Base-by-base conservation (phyloP, 2,113 vertebrate genomes). In the Octodon degus region DNA sequence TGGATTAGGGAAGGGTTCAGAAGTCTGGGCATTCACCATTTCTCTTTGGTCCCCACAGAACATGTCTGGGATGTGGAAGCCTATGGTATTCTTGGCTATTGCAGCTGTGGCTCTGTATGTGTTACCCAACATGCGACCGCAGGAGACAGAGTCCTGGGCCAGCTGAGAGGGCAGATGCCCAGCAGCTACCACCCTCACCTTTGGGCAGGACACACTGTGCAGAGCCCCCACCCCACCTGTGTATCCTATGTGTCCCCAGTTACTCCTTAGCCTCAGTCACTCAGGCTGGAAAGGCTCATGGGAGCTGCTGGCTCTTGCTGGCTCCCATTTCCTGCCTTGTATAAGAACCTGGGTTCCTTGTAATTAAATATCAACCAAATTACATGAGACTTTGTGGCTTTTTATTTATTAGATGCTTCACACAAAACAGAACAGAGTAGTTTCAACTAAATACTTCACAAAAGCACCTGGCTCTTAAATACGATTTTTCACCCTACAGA, bases 21-120 rank as follows among this genome's bases (percentile, higher is more conserved):
- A 58, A 88, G 89, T 68, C 92, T 2, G 34, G 77, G 63, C 50
- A 95, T 96, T 98, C 97, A 98, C 86, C 11, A 1, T 82, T 89
- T 95, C 86, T 80, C 95, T 96, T 97, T 97, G 96, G 94, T 97
- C 95, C 97, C 97, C 86, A 97, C 97, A 98, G 97, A 97, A 97
- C 96, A 83, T 98, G 97, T 97, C 96, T 97, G 97, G 97, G 79
- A 96, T 98, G 96, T 98, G 97, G 97, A 98, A 98, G 97, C 97
- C 97, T 70, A 2, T 97, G 90, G 97, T 97, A 94, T 97, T 97
- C 97, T 97, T 98, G 97, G 97, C 97, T 81, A 96, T 98, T 34
- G 97, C 97, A 55, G 97, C 97, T 20, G 97, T 97, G 97, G 97
- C 97, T 89, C 96, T 98, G 55, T 98, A 97, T 95, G 70, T 98